Evolutionary conservation across 2,888 invertebrate genomes (phyloP).

Genomic region (Sylvicola fuscatus): DNA sequence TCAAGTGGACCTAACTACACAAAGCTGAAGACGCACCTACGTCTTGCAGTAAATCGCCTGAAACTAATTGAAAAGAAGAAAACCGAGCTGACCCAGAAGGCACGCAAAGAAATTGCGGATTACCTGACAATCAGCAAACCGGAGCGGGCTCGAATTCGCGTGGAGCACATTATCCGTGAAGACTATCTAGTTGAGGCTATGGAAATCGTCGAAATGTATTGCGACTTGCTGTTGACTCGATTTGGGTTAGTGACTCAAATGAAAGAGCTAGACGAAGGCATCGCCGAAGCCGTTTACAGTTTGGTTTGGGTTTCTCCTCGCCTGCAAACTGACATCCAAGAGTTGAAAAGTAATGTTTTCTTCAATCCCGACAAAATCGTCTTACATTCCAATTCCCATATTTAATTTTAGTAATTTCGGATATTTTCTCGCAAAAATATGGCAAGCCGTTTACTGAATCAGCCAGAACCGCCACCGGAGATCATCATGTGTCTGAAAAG

Average conservation of each 20-base stretch:
- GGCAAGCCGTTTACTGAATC: conserved; percentile 84
- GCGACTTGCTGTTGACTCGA: conserved; percentile 86
- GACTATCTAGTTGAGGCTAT: conserved; percentile 98
- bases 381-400: background rate
- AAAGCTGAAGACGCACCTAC: conserved; percentile 89
- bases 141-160: conserved; percentile 86
- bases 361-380: background rate
- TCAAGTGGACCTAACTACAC: conserved; percentile 82
- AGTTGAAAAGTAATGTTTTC: conserved; percentile 29
- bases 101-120: conserved; percentile 93
- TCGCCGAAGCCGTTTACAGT: conserved; percentile 88
- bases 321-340: conserved; percentile 65
- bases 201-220: conserved; percentile 99
- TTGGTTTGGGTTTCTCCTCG: conserved; percentile 96
- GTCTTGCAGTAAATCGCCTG: conserved; percentile 79
- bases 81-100: conserved; percentile 88
- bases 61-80: conserved; percentile 95
- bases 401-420: conserved; percentile 46
- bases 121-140: conserved; percentile 70
- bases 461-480: conserved; percentile 73
- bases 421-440: conserved; percentile 78
- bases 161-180: conserved; percentile 95
- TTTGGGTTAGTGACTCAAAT: conserved; percentile 94
- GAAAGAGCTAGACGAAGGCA: conserved; percentile 88
- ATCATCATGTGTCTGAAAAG: conserved; percentile 74